Conservation (phyloP, 2,113 vertebrate genomes). For the Poicephalus gulielmi region DNA sequence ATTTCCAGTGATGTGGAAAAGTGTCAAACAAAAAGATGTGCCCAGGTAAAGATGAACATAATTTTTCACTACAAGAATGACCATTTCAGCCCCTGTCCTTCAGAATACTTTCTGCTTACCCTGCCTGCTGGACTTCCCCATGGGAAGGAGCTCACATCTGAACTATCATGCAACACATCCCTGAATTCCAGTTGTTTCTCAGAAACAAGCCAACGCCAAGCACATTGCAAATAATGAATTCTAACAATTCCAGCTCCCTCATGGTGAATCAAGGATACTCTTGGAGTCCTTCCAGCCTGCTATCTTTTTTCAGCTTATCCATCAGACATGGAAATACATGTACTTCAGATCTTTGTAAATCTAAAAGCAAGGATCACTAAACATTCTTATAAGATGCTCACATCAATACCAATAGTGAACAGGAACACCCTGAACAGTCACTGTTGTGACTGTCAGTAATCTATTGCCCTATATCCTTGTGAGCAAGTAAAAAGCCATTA, state of each 20-base stretch:
- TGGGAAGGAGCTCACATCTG: neutral
- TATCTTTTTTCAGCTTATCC: constrained; percentile 40
- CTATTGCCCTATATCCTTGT: neutral
- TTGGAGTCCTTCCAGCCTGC: constrained; percentile 8
- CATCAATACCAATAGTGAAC: neutral
- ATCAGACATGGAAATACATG: constrained; percentile 1
- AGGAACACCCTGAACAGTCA: neutral
- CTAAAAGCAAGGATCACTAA: neutral
- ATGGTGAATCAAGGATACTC: constrained; percentile 32
- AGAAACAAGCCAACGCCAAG: constrained; percentile 1
- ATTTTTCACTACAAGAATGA: neutral
- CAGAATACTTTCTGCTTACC: neutral
- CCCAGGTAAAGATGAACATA: neutral
- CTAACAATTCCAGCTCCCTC: constrained; percentile 12
- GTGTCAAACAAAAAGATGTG: neutral
- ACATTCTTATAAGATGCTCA: neutral
- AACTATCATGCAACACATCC: neutral
- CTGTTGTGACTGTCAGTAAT: neutral
- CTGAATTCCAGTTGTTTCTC: neutral
- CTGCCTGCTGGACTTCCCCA: neutral
- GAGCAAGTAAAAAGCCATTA: neutral
- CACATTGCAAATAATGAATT: constrained; percentile 11
- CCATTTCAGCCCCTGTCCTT: neutral
- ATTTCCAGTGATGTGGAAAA: neutral
- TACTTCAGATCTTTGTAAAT: constrained; percentile 1